Evolutionary conservation across 2,113 vertebrate species (phyloP).

Genomic region (Bos taurus): ARS-UCD2.0 NC_037335.1:53689001-53689500

Average conservation of each 20-base stretch:
- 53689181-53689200: not conserved
- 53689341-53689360: slow-evolving; percentile 25
- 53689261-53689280: slow-evolving; percentile 40
- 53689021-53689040: not conserved
- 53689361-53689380: slow-evolving; percentile 35
- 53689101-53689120: not conserved
- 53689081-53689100: not conserved
- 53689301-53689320: not conserved
- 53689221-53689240: not conserved
- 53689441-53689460: slow-evolving; percentile 37
- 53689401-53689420: slow-evolving; percentile 35
- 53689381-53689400: slow-evolving; percentile 33
- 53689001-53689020: not conserved
- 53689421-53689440: slow-evolving; percentile 17
- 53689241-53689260: slow-evolving; percentile 30
- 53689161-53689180: not conserved
- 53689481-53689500: not conserved
- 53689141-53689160: not conserved
- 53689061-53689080: not conserved
- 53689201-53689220: not conserved
- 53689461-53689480: slow-evolving; percentile 26
- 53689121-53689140: not conserved
- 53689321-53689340: not conserved
- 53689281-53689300: slow-evolving; percentile 32
- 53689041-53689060: not conserved